These are phyloP conservation scores for Ctena decussata DNA, from an alignment of 2,888 invertebrate genomes.

Conservation along the genomic window DNA sequence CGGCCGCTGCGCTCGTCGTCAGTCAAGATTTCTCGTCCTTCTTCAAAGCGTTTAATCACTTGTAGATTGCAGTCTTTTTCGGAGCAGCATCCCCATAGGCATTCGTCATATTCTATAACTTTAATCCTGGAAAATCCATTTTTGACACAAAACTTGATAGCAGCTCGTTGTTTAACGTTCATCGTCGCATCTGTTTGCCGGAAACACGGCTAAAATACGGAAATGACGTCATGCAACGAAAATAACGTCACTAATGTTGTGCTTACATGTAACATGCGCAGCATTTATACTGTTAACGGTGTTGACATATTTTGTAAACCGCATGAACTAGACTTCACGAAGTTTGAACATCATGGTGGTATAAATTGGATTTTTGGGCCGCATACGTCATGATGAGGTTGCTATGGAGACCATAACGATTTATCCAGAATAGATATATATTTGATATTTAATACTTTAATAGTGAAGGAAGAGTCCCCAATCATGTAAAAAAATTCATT, in stretches of 20 bases:
- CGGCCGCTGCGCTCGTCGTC: neutral
- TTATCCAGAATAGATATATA: too few relatives aligned
- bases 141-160: neutral
- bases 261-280: too few relatives aligned
- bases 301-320: neutral
- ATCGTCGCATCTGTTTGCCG: neutral
- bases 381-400: too few relatives aligned
- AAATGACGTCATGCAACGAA: neutral
- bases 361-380: too few relatives aligned
- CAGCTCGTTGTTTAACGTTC: neutral
- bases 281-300: slow-evolving; percentile 1
- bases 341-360: too few relatives aligned
- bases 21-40: neutral
- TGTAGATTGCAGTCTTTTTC: neutral
- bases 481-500: too few relatives aligned
- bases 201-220: neutral
- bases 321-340: too few relatives aligned
- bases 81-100: slow-evolving; percentile 10
- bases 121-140: slow-evolving; percentile 9
- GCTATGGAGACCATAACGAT: too few relatives aligned
- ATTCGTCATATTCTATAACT: neutral
- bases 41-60: neutral
- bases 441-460: too few relatives aligned
- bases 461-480: too few relatives aligned
- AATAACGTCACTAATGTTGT: too few relatives aligned